Evolutionary conservation across 2,888 invertebrate genomes (phyloP), one percentile per base, ranked within the genome.

Genomic region (Sipha maydis): DNA sequence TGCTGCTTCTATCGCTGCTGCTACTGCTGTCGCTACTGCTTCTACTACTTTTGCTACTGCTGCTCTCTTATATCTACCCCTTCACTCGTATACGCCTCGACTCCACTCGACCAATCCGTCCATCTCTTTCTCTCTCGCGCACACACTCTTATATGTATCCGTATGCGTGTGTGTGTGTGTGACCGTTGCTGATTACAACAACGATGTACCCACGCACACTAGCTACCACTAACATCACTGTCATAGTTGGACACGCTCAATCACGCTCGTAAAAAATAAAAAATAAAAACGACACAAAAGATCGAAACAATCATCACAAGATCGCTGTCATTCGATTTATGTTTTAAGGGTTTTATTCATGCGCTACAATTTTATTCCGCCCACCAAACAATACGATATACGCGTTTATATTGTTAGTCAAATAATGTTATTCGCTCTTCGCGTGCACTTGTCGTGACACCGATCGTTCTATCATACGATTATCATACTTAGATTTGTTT

Each of bases 211-310:
- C 25, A 8, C n/a, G 56, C 31, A 21, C 41, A 19, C 67, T 21
- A 11, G 11, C 48, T 19, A 8, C 56, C 56, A 1, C 25, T 17
- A 4, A n/a, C 80, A 5, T 17, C 79, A 8, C 54, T 25, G 79
- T 31, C n/a, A 80, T 61, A 38, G 79, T 21, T 69, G 82, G 69
- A 82, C 82, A 82, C 82, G 48, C 61, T 61, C 79, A 31, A 80
- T 61, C 61, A n/a, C 82, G 67, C 34, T 38, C 41, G 67, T 69
- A 82, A 69, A 71, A 48, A 61, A 7, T 48, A 69, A 69, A 69
- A 54, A 25, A 34, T 9, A 28, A 71, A 82, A 69, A 69, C 7
- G 56, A 79, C 25, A 67, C 25, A 56, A 61, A 21, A 61, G 25
- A 38, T 38, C n/a, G 31, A 69, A n/a, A n/a, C 69, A n/a, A 54